Base-by-base conservation (phyloP, 1,140 invertebrate species). In the Glossosoma conforme region DNA sequence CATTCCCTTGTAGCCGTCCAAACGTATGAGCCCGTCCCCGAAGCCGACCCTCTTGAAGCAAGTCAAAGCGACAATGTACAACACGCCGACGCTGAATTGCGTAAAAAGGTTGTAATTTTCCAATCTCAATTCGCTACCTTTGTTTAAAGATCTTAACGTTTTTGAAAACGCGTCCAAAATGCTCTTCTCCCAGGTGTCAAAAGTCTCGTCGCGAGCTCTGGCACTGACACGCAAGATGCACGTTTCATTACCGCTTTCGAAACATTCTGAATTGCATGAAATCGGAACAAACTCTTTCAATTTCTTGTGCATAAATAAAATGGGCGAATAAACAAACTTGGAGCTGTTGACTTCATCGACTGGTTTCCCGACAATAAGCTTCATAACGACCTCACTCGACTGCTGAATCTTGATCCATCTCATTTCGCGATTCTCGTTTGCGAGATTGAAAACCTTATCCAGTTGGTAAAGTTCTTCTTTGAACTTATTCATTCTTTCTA, bases 291-390 rank as follows among this genome's bases (percentile, higher is more conserved):
- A 20, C 2, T 60, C 44, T 28, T 62, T 64, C 17, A 73, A 25
- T 8, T 49, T 60, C 40, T 58, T 62, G 33, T 70, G 70, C 13
- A 73, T 51, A 48, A 69, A 72, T 32, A 71, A 70, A 57, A 73
- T 70, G 30, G 67, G 69, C 10, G 67, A 65, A 47, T 69, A 62
- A 51, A 74, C 71, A 58, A 75, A 75, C 47, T 72, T 74, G 10
- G 72, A 74, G 51, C 69, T 72, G 49, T 67, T 67, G 3, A 75
- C 61, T 58, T 60, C 67, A 40, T 65, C 51, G 22, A 75, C 57
- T 25, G 69, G 69, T 40, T 51, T 56, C 2, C 72, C 72, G 56
- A 64, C 61, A 11, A 66, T 71, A 46, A 67, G 71, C 4, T 52
- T 36, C 1, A 69, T 40, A 9, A 65, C 54, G 2, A 70, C 11